Base-by-base conservation (phyloP, 2,113 vertebrate species). In the Hemichromis elongatus region DNA sequence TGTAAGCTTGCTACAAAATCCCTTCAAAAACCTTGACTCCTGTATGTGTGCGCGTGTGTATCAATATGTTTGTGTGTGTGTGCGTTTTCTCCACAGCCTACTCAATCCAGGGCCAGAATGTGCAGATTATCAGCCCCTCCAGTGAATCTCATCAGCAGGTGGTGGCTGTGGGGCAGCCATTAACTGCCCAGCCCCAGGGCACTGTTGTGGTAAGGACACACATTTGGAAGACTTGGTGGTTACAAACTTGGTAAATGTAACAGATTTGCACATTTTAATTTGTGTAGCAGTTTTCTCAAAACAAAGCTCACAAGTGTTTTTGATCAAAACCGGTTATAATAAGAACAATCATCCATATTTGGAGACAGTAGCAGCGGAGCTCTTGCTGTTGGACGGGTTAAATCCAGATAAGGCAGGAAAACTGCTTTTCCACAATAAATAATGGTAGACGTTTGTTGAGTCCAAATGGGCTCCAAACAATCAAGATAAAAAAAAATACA, bases 91-190 rank as follows among this genome's bases (percentile, higher is more conserved):
- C 50, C 89, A 9, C 94, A 99, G 99, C 98, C 4, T 99, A 98
- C 94, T 99, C 98, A 16, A 99, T 99, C 93, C 98, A 99, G 94
- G 98, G 98, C 70, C 98, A 99, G 89, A 98, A 94, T 87, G 98
- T 99, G 79, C 98, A 98, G 95, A 99, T 99, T 93, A 99, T 99
- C 94, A 99, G 98, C 94, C 98, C 98, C 24, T 98, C 99, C 66
- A 99, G 98, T 73, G 99, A 99, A 53, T 99, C 98, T 89, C 99
- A 99, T 89, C 99, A 99, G 95, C 99, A 99, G 92, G 98, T 99
- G 92, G 99, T 99, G 86, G 98, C 98, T 56, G 98, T 99, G 55
- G 99, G 99, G 30, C 99, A 99, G 19, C 99, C 99, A 0, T 96
- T 99, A 79, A 97, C 97, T 35, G 95, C 97, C 28, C 98, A 99